phyloP scores from a whole-genome alignment of 2,113 vertebrate genomes.

The Ramphastos sulfuratus region DNA sequence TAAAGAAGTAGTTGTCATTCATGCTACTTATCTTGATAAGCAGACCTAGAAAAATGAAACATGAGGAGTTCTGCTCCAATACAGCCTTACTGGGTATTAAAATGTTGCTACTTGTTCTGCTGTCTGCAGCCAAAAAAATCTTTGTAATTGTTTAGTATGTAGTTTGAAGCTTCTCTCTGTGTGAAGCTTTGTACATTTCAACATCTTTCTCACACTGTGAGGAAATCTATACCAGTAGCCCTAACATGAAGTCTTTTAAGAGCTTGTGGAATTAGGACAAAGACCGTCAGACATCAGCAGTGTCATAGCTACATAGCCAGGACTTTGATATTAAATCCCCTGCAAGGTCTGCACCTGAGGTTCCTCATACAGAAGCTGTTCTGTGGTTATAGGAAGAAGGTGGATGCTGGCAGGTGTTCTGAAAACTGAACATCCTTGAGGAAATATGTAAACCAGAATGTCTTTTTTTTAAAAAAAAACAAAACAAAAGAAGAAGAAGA shows the following conservation, averaged over 20 bases:
- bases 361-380: not conserved
- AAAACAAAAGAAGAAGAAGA: too few species aligned
- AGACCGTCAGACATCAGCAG: not conserved
- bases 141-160: not conserved
- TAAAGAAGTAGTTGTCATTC: slow-evolving; percentile 41
- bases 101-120: not conserved
- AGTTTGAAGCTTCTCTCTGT: not conserved
- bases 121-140: not conserved
- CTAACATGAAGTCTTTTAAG: not conserved
- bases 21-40: slow-evolving; percentile 23
- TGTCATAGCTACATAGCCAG: not conserved
- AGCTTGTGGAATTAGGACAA: not conserved
- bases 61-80: not conserved
- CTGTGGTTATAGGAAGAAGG: not conserved
- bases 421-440: not conserved
- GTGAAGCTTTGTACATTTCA: not conserved
- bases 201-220: not conserved
- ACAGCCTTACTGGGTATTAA: not conserved
- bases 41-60: slow-evolving; percentile 35
- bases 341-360: not conserved
- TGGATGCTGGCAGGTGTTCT: not conserved
- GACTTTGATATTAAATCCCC: not conserved
- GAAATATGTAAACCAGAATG: not conserved
- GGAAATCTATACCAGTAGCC: not conserved
- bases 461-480: not conserved